Evolutionary conservation across 2,113 vertebrate genomes (phyloP).

Genomic region (Hemiprocne comata): DNA sequence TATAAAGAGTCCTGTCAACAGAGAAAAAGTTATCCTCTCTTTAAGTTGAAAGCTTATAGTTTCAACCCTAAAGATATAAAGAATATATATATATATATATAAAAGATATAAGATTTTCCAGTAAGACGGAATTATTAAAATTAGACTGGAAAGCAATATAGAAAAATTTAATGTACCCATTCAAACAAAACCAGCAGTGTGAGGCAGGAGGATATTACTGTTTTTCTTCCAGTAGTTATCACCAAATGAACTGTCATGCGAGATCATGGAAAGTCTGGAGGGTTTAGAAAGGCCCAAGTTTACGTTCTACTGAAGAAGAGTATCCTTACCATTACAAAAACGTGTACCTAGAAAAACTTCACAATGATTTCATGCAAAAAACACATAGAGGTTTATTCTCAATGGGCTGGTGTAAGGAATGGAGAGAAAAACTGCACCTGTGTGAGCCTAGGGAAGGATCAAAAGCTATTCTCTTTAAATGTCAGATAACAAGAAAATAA

Average conservation of each 20-base stretch:
- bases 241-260: neutral
- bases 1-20: neutral
- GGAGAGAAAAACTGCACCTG: neutral
- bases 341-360: neutral
- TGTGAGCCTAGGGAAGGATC: neutral
- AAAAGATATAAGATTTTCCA: too few species aligned
- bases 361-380: neutral
- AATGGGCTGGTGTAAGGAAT: neutral
- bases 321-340: neutral
- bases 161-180: neutral
- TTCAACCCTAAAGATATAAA: neutral
- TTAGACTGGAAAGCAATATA: neutral
- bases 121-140: neutral
- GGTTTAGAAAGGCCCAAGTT: neutral
- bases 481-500: neutral
- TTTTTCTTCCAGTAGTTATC: neutral
- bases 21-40: neutral
- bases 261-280: neutral
- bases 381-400: neutral
- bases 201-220: neutral
- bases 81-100: too few species aligned
- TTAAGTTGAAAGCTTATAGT: neutral
- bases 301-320: neutral
- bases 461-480: neutral
- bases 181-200: neutral